Conservation (phyloP, 2,888 invertebrate genomes). For the Chymomyza amoena region DNA sequence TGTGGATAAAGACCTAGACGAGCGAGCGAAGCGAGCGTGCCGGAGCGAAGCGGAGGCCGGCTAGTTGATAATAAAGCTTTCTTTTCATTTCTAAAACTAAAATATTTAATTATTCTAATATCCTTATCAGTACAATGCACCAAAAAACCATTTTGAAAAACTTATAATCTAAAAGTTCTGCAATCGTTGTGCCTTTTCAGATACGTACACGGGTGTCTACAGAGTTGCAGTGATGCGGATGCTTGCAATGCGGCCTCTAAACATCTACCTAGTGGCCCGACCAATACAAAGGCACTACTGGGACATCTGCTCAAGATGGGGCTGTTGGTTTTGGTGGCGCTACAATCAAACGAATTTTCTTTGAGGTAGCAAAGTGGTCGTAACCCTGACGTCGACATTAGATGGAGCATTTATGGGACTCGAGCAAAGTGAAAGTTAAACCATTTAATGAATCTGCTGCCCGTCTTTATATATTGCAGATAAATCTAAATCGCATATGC, state of each 20-base stretch:
- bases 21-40: too few species aligned
- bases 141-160: background rate
- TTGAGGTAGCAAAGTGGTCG: slow-evolving; percentile 53
- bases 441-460: slow-evolving; percentile 60
- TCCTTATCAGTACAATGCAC: background rate
- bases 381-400: background rate
- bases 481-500: slow-evolving; percentile 21
- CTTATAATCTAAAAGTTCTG: background rate
- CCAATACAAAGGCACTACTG: slow-evolving; percentile 20
- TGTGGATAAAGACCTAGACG: too few species aligned
- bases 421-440: slow-evolving; percentile 15
- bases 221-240: slow-evolving; percentile 95
- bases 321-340: slow-evolving; percentile 35
- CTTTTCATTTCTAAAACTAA: too few species aligned
- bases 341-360: background rate
- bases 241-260: slow-evolving; percentile 85
- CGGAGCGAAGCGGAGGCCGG: too few species aligned
- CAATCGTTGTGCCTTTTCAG: slow-evolving; percentile 78
- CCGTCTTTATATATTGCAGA: slow-evolving; percentile 44
- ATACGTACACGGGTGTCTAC: slow-evolving; percentile 95
- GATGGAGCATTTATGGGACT: background rate
- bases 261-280: slow-evolving; percentile 22
- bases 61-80: too few species aligned
- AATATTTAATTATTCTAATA: too few species aligned
- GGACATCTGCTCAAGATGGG: slow-evolving; percentile 39